Evolutionary conservation across 2,797 vertebrate genomes (phyloP), one percentile per base, ranked within the genome.

Genomic region (Coilia nasus): DNA sequence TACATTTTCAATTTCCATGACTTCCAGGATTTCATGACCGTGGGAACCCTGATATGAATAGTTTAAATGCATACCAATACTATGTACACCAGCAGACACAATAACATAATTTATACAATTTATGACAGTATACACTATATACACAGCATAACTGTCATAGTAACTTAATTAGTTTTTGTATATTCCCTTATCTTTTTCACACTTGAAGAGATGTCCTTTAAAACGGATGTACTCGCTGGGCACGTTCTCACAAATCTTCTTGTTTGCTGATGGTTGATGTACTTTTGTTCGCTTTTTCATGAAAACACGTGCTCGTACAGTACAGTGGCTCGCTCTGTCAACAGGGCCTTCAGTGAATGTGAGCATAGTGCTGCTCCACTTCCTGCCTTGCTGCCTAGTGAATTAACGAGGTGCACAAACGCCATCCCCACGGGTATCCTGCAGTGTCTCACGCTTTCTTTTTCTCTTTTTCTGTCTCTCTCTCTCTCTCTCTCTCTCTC

Each of bases 361-460:
- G n/a, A 85, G 82, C 47, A 64, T 25, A 7, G 12, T 7, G 54
- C 81, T 28, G 21, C 28, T 25, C 81, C 31, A 47, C 71, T 21
- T 78, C 35, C 83, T 64, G 47, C 31, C 46, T 50, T 28, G 75
- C 71, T 86, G 28, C 12, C 7, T 56, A 67, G 83, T 75, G 67
- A 88, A 83, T 86, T 88, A 87, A 89, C 84, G 44, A 88, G 67
- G 67, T 44, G 12, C 57, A 57, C 50, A 15, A 78, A 47, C 56
- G 44, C 35, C 28, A 59, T 81, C 83, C 83, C 54, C 17, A 0
- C 41, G 81, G 82, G 44, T 47, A 57, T 57, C 35, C 71, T 44
- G 35, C 35, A n/a, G 15, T 78, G 15, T 44, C 35, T 78, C 71
- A 6, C 35, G 4, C 11, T 15, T n/a, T 31, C 64, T 31, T 25